These are phyloP conservation scores for Micropterix aruncella DNA, from an alignment of 2,888 invertebrate genomes.

Conservation along the genomic window DNA sequence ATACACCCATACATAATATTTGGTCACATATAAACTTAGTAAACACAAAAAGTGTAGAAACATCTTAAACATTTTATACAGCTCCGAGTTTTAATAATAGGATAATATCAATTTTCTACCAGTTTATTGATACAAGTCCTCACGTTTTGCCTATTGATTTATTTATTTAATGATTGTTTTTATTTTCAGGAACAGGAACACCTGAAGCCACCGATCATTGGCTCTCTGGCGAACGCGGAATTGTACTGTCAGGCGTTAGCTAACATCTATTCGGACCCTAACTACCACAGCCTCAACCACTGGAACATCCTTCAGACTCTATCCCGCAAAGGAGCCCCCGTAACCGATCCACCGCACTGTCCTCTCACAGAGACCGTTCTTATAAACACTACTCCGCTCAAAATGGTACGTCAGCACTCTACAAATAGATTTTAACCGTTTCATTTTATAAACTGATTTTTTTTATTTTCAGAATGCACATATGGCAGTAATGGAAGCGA, in stretches of 20 bases:
- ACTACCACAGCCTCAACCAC: conserved; percentile 91
- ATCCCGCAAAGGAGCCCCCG: conserved; percentile 80
- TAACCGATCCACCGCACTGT: conserved; percentile 69
- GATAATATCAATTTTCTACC: no score
- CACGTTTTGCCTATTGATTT: no score
- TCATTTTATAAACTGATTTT: conserved; percentile 2
- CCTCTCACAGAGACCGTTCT: conserved; percentile 91
- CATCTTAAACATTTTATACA: no score
- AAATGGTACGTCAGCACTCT: conserved; percentile 74
- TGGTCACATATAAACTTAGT: no score
- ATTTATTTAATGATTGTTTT: no score
- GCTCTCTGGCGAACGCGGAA: conserved; percentile 85
- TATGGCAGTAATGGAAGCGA: conserved; percentile 88
- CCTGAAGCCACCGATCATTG: conserved; percentile 84
- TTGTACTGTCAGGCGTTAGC: conserved; percentile 88
- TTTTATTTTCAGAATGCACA: conserved; percentile 68
- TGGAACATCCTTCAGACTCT: conserved; percentile 90
- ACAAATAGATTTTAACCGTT: background rate
- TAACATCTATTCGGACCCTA: conserved; percentile 92
- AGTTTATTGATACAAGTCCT: no score
- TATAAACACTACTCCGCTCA: conserved; percentile 88
- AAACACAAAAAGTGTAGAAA: no score
- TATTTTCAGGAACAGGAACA: conserved; percentile 73
- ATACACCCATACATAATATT: no score
- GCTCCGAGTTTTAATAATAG: no score